A percentile compares a stretch with the other conserved stretches of the same genome.
phyloP scores from a whole-genome alignment of 2,888 invertebrate genomes.

The Hyposoter didymator region DNA sequence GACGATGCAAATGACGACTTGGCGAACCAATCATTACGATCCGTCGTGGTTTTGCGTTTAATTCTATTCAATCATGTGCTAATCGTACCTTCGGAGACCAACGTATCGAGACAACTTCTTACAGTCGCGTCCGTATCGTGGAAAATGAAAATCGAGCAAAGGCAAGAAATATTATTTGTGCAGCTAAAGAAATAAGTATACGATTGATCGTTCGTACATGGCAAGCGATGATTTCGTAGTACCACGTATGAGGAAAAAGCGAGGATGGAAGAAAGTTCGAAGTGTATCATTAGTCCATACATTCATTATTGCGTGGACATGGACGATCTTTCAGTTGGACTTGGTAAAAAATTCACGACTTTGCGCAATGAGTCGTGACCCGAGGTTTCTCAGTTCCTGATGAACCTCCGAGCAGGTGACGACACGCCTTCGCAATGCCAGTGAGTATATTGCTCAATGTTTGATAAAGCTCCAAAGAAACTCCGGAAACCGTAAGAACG shows the following conservation, averaged over 20 bases:
- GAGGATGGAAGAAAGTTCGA: not conserved
- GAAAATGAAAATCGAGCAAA: not conserved
- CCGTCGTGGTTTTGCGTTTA: slow-evolving; percentile 12
- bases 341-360: slow-evolving; percentile 2
- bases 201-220: not conserved
- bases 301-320: not conserved
- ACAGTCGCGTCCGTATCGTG: not conserved
- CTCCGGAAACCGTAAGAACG: not conserved
- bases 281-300: not conserved
- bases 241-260: not conserved
- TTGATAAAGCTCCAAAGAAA: not conserved
- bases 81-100: not conserved
- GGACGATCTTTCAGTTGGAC: not conserved
- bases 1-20: not conserved
- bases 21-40: not conserved
- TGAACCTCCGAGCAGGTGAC: slow-evolving; percentile 1
- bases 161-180: not conserved
- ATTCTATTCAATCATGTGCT: slow-evolving; percentile 1
- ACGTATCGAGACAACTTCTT: not conserved
- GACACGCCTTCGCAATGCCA: slow-evolving; percentile 10
- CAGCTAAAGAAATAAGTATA: not conserved
- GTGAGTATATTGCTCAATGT: slow-evolving; percentile 1
- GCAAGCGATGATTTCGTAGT: not conserved
- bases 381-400: slow-evolving; percentile 11
- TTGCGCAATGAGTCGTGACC: slow-evolving; percentile 15